These are phyloP conservation scores for Melanogrammus aeglefinus DNA, from an alignment of 2,797 vertebrate species.

Conservation along the genomic window DNA sequence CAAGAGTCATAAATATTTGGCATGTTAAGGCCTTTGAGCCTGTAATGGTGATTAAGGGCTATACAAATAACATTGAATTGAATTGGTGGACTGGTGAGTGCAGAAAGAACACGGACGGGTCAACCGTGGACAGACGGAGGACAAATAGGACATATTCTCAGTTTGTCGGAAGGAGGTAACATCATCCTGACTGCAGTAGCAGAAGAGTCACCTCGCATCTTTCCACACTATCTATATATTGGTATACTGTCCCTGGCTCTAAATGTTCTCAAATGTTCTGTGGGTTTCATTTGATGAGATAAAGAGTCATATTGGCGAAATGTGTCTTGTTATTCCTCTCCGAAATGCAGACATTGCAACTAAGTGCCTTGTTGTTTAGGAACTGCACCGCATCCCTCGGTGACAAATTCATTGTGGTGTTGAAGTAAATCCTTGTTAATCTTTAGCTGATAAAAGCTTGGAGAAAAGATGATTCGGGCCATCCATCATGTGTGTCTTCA, in stretches of 20 bases:
- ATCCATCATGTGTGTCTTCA: slow-evolving; percentile 12
- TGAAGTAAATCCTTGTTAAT: slow-evolving; percentile 2
- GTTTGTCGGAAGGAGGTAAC: background rate
- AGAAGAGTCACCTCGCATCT: background rate
- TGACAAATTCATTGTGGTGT: background rate
- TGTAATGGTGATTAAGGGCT: too few relatives aligned
- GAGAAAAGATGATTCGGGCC: slow-evolving; percentile 20
- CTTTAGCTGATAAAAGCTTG: slow-evolving; percentile 1
- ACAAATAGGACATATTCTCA: background rate
- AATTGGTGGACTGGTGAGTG: background rate
- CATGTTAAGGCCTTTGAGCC: too few relatives aligned
- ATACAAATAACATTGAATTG: too few relatives aligned
- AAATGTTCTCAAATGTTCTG: background rate
- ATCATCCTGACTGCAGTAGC: background rate
- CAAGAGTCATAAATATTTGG: background rate
- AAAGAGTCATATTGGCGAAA: background rate
- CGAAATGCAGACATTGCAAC: background rate
- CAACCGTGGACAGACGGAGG: background rate
- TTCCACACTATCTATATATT: background rate
- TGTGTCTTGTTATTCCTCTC: background rate
- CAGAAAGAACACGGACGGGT: background rate
- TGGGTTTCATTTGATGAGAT: background rate
- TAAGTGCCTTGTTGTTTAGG: background rate
- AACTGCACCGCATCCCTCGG: background rate
- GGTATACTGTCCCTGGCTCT: background rate